phyloP scores from a whole-genome alignment of 1,140 invertebrate genomes.

The Plectrocnemia conspersa region DNA sequence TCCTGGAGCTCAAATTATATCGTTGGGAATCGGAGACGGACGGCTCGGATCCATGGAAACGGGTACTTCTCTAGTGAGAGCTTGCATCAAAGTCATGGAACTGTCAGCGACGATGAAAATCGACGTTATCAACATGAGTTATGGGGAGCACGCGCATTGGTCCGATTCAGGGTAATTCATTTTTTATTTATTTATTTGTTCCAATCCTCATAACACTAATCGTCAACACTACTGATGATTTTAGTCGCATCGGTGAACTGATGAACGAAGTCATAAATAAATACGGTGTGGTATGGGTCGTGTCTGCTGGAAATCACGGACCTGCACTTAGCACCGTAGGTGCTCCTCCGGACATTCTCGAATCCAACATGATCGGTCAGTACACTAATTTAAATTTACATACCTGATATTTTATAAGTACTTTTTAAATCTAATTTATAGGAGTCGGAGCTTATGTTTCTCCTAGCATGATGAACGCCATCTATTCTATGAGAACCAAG shows the following conservation, averaged over 20 bases:
- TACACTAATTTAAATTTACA: slow-evolving; percentile 10
- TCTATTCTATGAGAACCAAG: slow-evolving; percentile 85
- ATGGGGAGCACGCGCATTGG: slow-evolving; percentile 92
- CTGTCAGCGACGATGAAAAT: slow-evolving; percentile 57
- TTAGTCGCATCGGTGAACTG: slow-evolving; percentile 75
- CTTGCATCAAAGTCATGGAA: slow-evolving; percentile 83
- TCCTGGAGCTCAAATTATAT: slow-evolving; percentile 93
- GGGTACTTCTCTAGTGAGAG: slow-evolving; percentile 82
- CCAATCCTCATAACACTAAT: background rate
- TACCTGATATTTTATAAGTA: background rate
- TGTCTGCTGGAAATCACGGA: slow-evolving; percentile 91
- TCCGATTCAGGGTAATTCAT: slow-evolving; percentile 72
- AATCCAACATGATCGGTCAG: slow-evolving; percentile 74
- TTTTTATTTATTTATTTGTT: slow-evolving; percentile 10
- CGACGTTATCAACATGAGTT: slow-evolving; percentile 97
- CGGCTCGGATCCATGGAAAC: slow-evolving; percentile 94
- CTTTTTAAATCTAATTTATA: slow-evolving; percentile 33
- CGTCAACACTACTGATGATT: slow-evolving; percentile 30
- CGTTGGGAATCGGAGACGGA: slow-evolving; percentile 86
- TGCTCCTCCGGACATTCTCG: slow-evolving; percentile 83
- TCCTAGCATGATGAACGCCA: slow-evolving; percentile 94
- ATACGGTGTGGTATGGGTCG: slow-evolving; percentile 87
- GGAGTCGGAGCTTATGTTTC: slow-evolving; percentile 95
- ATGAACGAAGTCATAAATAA: slow-evolving; percentile 90
- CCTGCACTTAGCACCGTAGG: slow-evolving; percentile 90